These are phyloP conservation scores for Eciton burchellii DNA, from an alignment of 1,140 invertebrate species.

Conservation along the genomic window DNA sequence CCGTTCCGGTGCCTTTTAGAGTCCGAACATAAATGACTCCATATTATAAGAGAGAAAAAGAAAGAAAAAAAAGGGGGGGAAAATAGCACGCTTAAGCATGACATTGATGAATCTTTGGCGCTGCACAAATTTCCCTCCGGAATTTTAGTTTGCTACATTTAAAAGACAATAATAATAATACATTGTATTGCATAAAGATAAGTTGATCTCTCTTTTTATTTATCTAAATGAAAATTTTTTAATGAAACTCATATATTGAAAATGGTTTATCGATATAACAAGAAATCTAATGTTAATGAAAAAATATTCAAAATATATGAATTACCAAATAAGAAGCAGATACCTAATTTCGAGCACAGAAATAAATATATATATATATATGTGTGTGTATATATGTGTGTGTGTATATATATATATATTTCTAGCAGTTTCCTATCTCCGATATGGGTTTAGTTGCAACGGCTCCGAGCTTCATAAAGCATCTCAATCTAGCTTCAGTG, in stretches of 20 bases:
- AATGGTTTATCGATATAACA: not conserved
- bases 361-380: not conserved
- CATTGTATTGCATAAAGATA: slow-evolving; percentile 83
- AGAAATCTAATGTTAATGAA: not conserved
- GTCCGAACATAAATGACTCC: slow-evolving; percentile 31
- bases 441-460: slow-evolving; percentile 52
- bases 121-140: slow-evolving; percentile 30
- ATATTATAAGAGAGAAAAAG: not conserved
- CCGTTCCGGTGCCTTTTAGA: not conserved
- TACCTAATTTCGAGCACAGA: slow-evolving; percentile 85
- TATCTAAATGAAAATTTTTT: not conserved
- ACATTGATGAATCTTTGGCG: not conserved
- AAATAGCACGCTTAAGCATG: not conserved
- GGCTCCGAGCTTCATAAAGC: slow-evolving; percentile 64
- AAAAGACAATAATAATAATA: slow-evolving; percentile 43
- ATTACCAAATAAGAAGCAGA: slow-evolving; percentile 47
- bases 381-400: too few species aligned
- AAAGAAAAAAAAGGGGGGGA: not conserved
- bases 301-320: not conserved
- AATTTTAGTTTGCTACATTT: slow-evolving; percentile 37
- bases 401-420: slow-evolving; percentile 33
- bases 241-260: not conserved
- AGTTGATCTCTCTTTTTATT: slow-evolving; percentile 71
- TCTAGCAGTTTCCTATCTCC: slow-evolving; percentile 62
- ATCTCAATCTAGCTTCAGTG: slow-evolving; percentile 52